Percentiles rank a stretch among this genome's conserved stretches.
Evolutionary conservation across 1,140 invertebrate species (phyloP).

Genomic region (Drosophila sproati): DNA sequence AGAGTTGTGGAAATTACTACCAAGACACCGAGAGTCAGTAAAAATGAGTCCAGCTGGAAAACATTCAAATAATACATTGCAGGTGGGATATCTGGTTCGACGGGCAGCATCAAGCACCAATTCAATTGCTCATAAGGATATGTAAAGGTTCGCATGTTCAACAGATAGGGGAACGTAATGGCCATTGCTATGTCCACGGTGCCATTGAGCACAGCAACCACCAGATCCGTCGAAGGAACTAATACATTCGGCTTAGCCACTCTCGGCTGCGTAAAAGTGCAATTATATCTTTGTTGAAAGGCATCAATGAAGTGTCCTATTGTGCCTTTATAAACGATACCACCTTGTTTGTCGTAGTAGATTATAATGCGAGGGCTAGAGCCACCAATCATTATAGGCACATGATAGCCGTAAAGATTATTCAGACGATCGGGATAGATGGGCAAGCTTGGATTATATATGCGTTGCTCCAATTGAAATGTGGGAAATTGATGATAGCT

Average conservation of each 20-base stretch:
- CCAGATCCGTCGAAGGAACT: conserved; percentile 48
- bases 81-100: conserved; percentile 68
- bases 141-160: conserved; percentile 34
- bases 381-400: conserved; percentile 63
- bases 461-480: conserved; percentile 48
- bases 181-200: conserved; percentile 67
- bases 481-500: conserved; percentile 65
- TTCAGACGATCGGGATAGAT: conserved; percentile 62
- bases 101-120: conserved; percentile 71
- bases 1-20: conserved; percentile 50
- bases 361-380: conserved; percentile 61
- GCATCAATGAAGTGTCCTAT: conserved; percentile 68
- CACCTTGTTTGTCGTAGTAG: conserved; percentile 47
- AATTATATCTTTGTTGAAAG: conserved; percentile 66
- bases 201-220: conserved; percentile 59
- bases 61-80: conserved; percentile 68
- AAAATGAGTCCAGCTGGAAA: conserved; percentile 63
- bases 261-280: conserved; percentile 47
- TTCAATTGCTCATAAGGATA: conserved; percentile 72
- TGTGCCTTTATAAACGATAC: conserved; percentile 52
- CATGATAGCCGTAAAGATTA: conserved; percentile 50
- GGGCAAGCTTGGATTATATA: background rate
- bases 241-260: conserved; percentile 20
- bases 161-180: conserved; percentile 57
- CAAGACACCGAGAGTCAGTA: conserved; percentile 48